Percentiles rank a stretch among this genome's conserved stretches.
phyloP scores from a whole-genome alignment of 2,113 vertebrate species.

The Pandion haliaetus region DNA sequence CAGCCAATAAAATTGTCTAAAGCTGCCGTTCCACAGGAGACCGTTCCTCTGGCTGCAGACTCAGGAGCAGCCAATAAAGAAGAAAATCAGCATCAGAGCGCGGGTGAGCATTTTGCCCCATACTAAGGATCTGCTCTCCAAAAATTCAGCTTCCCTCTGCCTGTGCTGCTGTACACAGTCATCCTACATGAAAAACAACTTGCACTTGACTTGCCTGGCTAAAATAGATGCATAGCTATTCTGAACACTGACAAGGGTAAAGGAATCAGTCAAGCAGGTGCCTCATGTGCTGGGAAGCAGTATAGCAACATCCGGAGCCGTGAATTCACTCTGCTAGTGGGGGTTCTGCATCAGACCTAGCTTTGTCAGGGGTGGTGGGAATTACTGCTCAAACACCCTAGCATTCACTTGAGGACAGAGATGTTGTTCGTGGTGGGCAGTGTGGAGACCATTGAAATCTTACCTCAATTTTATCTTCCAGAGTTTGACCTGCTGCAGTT shows the following conservation, averaged over 20 bases:
- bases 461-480: background rate
- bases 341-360: background rate
- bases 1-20: slow-evolving; percentile 70
- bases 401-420: background rate
- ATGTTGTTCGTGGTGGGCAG: background rate
- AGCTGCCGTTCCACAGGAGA: slow-evolving; percentile 65
- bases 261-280: slow-evolving; percentile 4
- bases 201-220: background rate
- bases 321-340: background rate
- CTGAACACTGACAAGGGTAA: slow-evolving; percentile 16
- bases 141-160: background rate
- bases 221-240: background rate
- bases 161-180: background rate
- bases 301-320: background rate
- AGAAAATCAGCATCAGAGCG: slow-evolving; percentile 13
- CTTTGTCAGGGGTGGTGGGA: background rate
- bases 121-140: background rate
- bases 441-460: background rate
- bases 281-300: background rate
- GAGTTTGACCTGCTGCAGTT: background rate
- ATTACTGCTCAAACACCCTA: background rate
- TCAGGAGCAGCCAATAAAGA: slow-evolving; percentile 55
- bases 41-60: slow-evolving; percentile 22
- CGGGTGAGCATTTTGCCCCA: background rate
- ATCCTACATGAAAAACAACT: background rate